A percentile compares a stretch with the other conserved stretches of the same genome.
These are phyloP conservation scores for Tenthredo amoena DNA, from an alignment of 2,888 invertebrate genomes.

Conservation along the genomic window DNA sequence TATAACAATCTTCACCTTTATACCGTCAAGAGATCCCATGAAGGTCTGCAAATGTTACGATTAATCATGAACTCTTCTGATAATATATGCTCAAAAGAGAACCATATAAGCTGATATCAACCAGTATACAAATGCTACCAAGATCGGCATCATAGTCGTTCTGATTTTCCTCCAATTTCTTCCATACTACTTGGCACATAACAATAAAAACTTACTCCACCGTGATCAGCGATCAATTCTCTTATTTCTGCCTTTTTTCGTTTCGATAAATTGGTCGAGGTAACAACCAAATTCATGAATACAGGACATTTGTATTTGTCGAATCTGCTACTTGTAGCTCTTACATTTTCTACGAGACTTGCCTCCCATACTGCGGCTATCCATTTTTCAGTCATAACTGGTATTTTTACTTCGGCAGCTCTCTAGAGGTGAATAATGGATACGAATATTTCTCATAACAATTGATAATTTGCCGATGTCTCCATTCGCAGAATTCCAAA, in stretches of 20 bases:
- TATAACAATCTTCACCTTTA: constrained; percentile 80
- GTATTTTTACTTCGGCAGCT: constrained; percentile 84
- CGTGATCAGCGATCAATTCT: constrained; percentile 86
- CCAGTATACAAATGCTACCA: not conserved
- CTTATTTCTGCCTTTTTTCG: constrained; percentile 84
- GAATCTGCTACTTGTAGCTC: constrained; percentile 84
- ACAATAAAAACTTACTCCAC: constrained; percentile 79
- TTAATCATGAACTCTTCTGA: not conserved
- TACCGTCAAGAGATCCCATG: constrained; percentile 79
- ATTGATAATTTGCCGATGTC: not conserved
- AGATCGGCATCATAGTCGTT: not conserved
- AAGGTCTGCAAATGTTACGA: constrained; percentile 78
- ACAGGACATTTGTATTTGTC: constrained; percentile 83
- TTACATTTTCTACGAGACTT: constrained; percentile 82
- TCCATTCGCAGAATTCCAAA: constrained; percentile 7
- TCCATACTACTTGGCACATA: not conserved
- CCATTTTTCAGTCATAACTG: constrained; percentile 90
- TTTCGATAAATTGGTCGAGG: constrained; percentile 86
- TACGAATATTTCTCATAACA: constrained; percentile 19
- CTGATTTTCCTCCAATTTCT: not conserved
- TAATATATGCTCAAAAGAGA: not conserved
- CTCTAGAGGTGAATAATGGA: constrained; percentile 79
- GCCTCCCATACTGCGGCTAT: constrained; percentile 89
- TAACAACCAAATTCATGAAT: constrained; percentile 89
- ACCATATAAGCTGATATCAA: not conserved